phyloP scores from a whole-genome alignment of 2,888 invertebrate genomes.

The Scotopteryx bipunctaria region DNA sequence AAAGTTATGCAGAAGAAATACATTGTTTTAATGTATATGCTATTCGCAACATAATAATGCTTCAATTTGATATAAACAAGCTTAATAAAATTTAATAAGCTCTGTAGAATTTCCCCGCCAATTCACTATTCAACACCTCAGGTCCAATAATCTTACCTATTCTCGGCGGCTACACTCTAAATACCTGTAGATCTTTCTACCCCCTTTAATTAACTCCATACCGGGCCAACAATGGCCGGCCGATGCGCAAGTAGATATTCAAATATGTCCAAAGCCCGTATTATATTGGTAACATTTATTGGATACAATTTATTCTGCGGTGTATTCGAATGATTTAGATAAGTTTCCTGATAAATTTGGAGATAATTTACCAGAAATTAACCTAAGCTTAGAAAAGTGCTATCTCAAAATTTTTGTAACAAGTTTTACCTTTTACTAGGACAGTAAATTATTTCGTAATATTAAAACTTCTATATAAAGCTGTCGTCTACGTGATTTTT shows the following conservation, averaged over 20 bases:
- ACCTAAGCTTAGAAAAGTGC: background rate
- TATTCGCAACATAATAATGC: background rate
- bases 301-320: slow-evolving; percentile 24
- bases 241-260: slow-evolving; percentile 81
- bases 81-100: slow-evolving; percentile 30
- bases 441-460: no score
- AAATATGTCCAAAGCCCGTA: slow-evolving; percentile 79
- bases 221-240: slow-evolving; percentile 78
- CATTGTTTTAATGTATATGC: no score
- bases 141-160: slow-evolving; percentile 51
- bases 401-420: no score
- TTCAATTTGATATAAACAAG: slow-evolving; percentile 2
- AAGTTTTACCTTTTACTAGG: no score
- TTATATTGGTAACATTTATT: slow-evolving; percentile 73
- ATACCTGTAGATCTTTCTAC: slow-evolving; percentile 74
- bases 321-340: slow-evolving; percentile 23
- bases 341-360: slow-evolving; percentile 12
- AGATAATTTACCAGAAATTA: background rate
- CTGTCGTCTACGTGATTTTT: background rate
- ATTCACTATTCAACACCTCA: slow-evolving; percentile 50
- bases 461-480: background rate
- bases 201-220: slow-evolving; percentile 83
- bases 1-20: no score
- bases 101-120: slow-evolving; percentile 31
- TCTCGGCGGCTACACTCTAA: slow-evolving; percentile 58